A percentile compares a stretch with the other conserved stretches of the same genome.
Conservation (phyloP, 2,888 invertebrate genomes). For the Tolmerus cingulatus region DNA sequence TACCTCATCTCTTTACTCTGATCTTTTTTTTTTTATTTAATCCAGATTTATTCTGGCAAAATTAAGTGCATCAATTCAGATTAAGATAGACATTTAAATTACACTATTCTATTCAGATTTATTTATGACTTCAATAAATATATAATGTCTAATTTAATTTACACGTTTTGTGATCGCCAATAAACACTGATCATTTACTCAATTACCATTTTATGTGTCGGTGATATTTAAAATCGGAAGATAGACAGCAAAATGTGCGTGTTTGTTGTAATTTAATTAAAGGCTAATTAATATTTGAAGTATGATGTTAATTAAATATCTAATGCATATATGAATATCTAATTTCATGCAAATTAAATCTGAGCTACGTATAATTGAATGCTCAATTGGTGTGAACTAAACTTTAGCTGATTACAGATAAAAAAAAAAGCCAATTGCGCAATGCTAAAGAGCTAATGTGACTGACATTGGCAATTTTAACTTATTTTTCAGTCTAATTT, state of each 20-base stretch:
- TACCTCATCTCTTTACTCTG: background rate
- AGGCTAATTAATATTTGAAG: too few relatives aligned
- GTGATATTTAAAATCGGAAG: background rate
- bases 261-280: background rate
- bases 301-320: too few relatives aligned
- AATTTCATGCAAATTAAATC: background rate
- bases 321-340: too few relatives aligned
- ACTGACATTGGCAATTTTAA: background rate
- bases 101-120: background rate
- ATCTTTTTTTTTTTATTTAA: background rate
- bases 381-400: background rate
- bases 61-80: background rate
- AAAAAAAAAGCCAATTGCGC: background rate
- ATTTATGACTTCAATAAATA: background rate
- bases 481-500: background rate
- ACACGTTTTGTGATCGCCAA: background rate
- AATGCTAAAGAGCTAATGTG: background rate
- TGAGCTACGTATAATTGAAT: background rate
- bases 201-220: background rate
- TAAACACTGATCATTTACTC: background rate
- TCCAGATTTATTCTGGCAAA: background rate
- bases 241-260: background rate
- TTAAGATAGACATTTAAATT: background rate
- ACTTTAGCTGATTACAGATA: background rate
- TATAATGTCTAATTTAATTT: background rate